Base-by-base conservation (phyloP, 2,888 invertebrate species). In the Dryomyza anilis region DNA sequence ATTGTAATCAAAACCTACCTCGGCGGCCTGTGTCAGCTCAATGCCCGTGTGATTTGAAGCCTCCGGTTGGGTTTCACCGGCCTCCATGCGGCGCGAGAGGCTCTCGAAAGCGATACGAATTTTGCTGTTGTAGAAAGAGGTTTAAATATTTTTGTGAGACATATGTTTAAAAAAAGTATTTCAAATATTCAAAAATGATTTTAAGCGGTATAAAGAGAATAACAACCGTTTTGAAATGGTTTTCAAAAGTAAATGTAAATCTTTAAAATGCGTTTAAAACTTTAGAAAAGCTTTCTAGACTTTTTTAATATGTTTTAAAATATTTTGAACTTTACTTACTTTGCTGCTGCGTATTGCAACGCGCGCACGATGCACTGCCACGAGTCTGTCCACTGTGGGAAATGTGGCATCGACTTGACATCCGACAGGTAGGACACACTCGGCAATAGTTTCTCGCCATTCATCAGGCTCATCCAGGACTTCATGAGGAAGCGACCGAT, bases 1-100 rank as follows among this genome's bases (percentile, higher is more conserved):
- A n/a, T n/a, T n/a, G 27, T 50, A n/a, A 50, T 8, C n/a, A 10
- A 19, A 3, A 23, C 87, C 70, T 84, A 91, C 91, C 85, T 93
- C 91, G 0, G 95, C 92, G 8, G 94, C 92, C 63, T 89, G 87
- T 0, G 89, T 86, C 23, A 96, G 85, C 75, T 92, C 91, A 33
- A 95, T 91, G 0, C 94, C 92, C 1, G 90, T 89, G 78, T 88
- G 85, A 81, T 96, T 95, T 90, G 94, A 92, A 1, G 95, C 95
- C 76, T 92, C 90, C 74, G 93, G 92, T 48, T 87, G 86, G 0
- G 86, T 70, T 57, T 86, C 73, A 12, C 93, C 93, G 45, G 79
- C 81, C 59, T 85, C 85, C 66, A 89, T 86, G 29, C 90, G 85
- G 57, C 86, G 86, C 66, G 91, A 89, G 69, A 93, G 87, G 72